phyloP scores from a whole-genome alignment of 1,140 invertebrate species.

The Ceratosolen solmsi region DNA sequence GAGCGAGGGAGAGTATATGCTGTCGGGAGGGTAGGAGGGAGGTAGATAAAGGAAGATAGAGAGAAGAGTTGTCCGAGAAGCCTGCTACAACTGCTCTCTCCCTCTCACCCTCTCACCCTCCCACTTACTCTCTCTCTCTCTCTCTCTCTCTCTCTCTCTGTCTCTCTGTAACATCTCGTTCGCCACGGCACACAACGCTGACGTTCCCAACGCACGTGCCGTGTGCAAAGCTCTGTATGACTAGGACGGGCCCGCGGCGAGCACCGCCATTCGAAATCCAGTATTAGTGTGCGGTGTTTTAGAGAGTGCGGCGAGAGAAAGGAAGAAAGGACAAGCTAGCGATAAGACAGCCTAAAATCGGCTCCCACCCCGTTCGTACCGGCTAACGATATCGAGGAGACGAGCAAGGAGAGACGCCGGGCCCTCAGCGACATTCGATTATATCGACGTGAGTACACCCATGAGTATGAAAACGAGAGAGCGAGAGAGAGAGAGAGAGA shows the following conservation, averaged over 20 bases:
- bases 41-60: no score
- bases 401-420: slow-evolving; percentile 27
- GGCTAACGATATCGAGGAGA: not conserved
- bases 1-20: no score
- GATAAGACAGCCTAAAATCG: slow-evolving; percentile 37
- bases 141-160: slow-evolving; percentile 20
- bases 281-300: slow-evolving; percentile 71
- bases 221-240: slow-evolving; percentile 73
- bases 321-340: slow-evolving; percentile 49
- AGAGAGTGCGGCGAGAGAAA: slow-evolving; percentile 22
- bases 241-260: slow-evolving; percentile 69
- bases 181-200: slow-evolving; percentile 21
- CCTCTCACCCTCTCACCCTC: slow-evolving; percentile 27
- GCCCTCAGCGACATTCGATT: not conserved
- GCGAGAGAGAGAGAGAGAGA: no score
- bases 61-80: not conserved
- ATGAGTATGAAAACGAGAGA: not conserved
- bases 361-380: not conserved
- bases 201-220: slow-evolving; percentile 64
- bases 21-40: no score
- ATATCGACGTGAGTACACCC: not conserved
- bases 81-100: not conserved
- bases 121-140: slow-evolving; percentile 5
- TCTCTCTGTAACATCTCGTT: slow-evolving; percentile 15
- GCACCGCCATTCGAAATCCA: slow-evolving; percentile 73